Conservation (phyloP, 2,888 invertebrate species). For the Torymus tubicola region DNA sequence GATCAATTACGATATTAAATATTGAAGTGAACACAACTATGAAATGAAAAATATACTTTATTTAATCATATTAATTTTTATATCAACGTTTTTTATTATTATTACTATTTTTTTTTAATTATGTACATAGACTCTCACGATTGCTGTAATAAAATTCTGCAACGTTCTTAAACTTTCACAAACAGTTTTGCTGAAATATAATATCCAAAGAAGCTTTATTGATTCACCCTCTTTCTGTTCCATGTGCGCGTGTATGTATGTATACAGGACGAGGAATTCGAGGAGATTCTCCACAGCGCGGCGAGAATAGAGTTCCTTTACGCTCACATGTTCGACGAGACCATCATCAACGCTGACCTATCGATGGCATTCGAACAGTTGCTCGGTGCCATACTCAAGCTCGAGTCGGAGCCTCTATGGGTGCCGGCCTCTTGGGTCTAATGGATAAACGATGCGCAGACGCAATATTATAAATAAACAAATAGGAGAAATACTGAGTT, state of each 20-base stretch:
- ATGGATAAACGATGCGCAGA: constrained; percentile 1
- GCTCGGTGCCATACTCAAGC: constrained; percentile 86
- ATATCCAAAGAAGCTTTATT: background rate
- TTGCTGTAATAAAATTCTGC: background rate
- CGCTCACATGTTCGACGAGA: constrained; percentile 95
- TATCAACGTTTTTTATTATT: too few species aligned
- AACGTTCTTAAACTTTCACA: too few species aligned
- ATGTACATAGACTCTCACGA: too few species aligned
- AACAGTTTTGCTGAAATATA: too few species aligned
- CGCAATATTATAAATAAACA: constrained; percentile 11
- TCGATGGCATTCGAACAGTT: constrained; percentile 91
- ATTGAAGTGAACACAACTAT: too few species aligned
- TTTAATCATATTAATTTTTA: too few species aligned
- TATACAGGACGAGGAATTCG: constrained; percentile 91
- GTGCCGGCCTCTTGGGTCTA: constrained; percentile 96
- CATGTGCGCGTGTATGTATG: too few species aligned
- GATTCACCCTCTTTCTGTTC: background rate
- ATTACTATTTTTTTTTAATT: too few species aligned
- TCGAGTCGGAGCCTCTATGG: constrained; percentile 96
- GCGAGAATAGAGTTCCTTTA: constrained; percentile 94
- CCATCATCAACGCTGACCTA: constrained; percentile 94
- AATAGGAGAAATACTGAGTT: constrained; percentile 1
- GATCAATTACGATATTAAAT: too few species aligned
- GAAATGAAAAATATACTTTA: too few species aligned
- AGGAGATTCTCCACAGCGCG: constrained; percentile 90